phyloP scores from a whole-genome alignment of 2,797 vertebrate genomes.

The Acrocephalus scirpaceus region DNA sequence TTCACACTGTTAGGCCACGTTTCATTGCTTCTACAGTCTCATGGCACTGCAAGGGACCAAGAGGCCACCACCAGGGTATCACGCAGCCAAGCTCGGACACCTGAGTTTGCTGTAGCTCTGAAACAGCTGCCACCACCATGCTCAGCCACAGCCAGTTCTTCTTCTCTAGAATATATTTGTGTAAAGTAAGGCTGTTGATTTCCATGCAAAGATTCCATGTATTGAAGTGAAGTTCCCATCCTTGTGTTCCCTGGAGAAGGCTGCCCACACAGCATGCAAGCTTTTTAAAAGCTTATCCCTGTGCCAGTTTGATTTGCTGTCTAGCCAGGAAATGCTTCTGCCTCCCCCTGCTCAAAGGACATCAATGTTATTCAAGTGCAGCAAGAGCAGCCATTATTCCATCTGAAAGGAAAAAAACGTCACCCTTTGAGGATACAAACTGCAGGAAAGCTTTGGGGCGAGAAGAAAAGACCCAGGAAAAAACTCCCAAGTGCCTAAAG shows the following conservation, averaged over 20 bases:
- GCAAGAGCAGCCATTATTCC: not conserved
- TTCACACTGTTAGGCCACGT: not conserved
- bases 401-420: not conserved
- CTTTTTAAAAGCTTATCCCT: not conserved
- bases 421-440: not conserved
- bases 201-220: not conserved
- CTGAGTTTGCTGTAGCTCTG: not conserved
- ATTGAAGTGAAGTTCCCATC: not conserved
- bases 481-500: not conserved
- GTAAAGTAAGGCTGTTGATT: not conserved
- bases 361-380: not conserved
- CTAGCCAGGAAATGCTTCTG: slow-evolving; percentile 26
- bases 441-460: not conserved
- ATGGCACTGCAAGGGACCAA: not conserved
- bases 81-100: fast-evolving
- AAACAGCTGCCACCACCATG: not conserved
- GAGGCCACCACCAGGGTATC: fast-evolving
- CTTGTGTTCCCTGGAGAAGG: not conserved
- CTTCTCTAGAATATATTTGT: fast-evolving
- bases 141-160: not conserved
- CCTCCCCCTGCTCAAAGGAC: not conserved
- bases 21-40: not conserved
- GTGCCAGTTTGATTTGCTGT: not conserved
- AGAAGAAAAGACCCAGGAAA: not conserved
- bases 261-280: not conserved